Base-by-base conservation (phyloP, 2,888 invertebrate genomes). In the Diarsia brunnea region DNA sequence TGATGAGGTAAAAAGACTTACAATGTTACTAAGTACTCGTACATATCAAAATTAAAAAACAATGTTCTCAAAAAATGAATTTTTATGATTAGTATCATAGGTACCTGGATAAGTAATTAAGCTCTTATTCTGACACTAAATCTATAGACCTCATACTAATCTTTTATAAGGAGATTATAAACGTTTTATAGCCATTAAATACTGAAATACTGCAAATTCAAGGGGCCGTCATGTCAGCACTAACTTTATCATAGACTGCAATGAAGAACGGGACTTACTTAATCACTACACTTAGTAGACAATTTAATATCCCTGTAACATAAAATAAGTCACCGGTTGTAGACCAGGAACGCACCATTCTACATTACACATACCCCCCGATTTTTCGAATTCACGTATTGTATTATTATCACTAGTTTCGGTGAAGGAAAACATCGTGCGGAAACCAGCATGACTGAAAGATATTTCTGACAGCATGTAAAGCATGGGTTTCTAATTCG, bases 261-360 rank as follows among this genome's bases (percentile, higher is more conserved):
- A 67, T 78, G 63, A 68, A 68, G 38, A 63, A 63, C 61, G 43
- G 31, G 12, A 1, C 21, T 49, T 49, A 60, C 14, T n/a, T 47
- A 77, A 65, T 78, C 43, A 61, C 47, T 53, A n/a, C 27, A 77
- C 47, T 66, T 82, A 51, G 38, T 27, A 24, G n/a, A 77, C 31
- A 63, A 77, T 63, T 82, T 77, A 78, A 45, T 60, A 60, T 60
- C 14, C 12, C 3, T 38, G 21, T n/a, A 16, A 8, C 12, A 43
- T 80, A 73, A 72, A 73, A 73, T 60, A 58, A 49, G n/a, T 60
- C 16, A 51, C n/a, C 4, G 5, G 49, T 21, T 58, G 10, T 79
- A 80, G 21, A 78, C 10, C 4, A 38, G 19, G 4, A n/a, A 78
- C 21, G 2, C 47, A 16, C 1, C 7, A 43, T 27, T 38, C 3